Evolutionary conservation across 2,888 invertebrate genomes (phyloP).

Genomic region (Polyommatus icarus): DNA sequence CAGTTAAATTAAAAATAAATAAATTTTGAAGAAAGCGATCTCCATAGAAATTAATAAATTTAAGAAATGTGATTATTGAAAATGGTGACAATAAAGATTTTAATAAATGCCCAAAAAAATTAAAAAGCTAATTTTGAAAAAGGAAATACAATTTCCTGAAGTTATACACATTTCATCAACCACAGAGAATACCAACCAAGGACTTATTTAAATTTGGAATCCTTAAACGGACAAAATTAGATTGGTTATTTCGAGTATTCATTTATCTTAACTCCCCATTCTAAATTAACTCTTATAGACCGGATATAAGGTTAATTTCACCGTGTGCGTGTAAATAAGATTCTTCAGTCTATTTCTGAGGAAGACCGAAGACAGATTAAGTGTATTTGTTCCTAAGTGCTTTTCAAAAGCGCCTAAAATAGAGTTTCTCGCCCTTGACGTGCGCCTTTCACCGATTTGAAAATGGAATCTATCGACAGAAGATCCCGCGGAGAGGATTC

Average conservation of each 20-base stretch:
- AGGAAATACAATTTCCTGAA: not conserved
- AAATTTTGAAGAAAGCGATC: too few species aligned
- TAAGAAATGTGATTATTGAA: too few species aligned
- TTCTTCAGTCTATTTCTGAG: slow-evolving; percentile 21
- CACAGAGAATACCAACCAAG: slow-evolving; percentile 20
- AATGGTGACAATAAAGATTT: too few species aligned
- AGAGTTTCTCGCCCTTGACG: slow-evolving; percentile 21
- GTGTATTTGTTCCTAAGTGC: slow-evolving; percentile 29
- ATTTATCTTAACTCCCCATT: not conserved
- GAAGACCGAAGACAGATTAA: slow-evolving; percentile 17
- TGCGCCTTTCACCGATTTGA: not conserved
- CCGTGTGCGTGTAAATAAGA: not conserved
- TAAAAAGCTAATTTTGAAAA: not conserved
- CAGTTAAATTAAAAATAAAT: too few species aligned
- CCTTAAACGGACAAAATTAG: slow-evolving; percentile 20
- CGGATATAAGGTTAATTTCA: not conserved
- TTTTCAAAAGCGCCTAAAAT: slow-evolving; percentile 15
- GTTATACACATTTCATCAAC: not conserved
- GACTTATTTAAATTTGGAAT: slow-evolving; percentile 16
- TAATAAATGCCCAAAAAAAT: not conserved
- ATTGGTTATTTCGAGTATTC: slow-evolving; percentile 11
- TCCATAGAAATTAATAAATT: too few species aligned
- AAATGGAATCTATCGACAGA: not conserved
- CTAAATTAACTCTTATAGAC: not conserved
- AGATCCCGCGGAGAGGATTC: not conserved